Base-by-base conservation (phyloP, 2,113 vertebrate species). In the Epinephelus lanceolatus region DNA sequence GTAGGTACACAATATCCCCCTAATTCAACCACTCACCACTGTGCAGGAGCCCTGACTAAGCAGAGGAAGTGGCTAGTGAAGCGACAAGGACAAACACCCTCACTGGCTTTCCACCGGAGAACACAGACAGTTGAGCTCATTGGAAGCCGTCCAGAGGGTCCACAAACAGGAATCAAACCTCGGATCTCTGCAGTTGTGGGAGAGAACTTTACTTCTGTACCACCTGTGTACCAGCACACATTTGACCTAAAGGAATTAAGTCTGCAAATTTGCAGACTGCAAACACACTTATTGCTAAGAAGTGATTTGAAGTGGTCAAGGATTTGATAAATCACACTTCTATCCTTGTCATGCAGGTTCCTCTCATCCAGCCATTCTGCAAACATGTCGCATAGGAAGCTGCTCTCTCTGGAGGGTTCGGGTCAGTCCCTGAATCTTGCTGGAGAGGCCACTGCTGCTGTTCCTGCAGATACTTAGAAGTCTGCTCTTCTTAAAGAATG, bases 401-500 rank as follows among this genome's bases (percentile, higher is more conserved):
- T 68, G 37, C 25, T 40, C 47, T 52, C 47, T 67, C 23, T 18
- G 21, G 11, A 72, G 51, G 13, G 53, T 66, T 33, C 3, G 52
- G 53, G 49, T 87, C 49, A 73, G 68, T 78, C 45, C 62, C 78
- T 77, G 66, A 51, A 62, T 78, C 72, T 70, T 13, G 9, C 66
- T 65, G 55, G 56, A 79, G 53, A 80, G n/a, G 45, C 33, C 78
- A 60, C 70, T 83, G 70, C 47, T 68, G 71, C 67, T 66, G 76
- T 56, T 81, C 40, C 53, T 57, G 21, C 56, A 81, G n/a, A 79
- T 61, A 88, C 61, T 81, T 74, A 63, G 49, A 84, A 69, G 73
- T 65, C 27, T 51, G 73, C 40, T 37, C 51, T 79, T 45, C 17
- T 70, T 52, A 79, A 78, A 84, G 66, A 79, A 76, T 61, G 60